Base-by-base conservation (phyloP, 2,888 invertebrate species). In the Machimus rusticus region DNA sequence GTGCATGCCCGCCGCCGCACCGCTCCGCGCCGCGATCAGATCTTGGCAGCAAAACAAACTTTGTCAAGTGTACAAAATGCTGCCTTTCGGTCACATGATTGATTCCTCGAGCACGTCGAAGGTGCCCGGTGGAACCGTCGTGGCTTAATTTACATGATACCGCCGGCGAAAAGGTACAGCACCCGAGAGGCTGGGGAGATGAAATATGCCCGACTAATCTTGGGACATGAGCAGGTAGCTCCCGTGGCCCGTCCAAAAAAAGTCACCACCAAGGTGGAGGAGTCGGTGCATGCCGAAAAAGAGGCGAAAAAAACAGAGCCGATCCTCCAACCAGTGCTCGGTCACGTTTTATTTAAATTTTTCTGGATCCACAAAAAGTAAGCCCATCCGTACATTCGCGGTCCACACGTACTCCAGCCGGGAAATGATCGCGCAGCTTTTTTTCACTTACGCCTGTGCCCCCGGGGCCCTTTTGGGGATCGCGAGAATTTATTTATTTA, bases 11-110 rank as follows among this genome's bases (percentile, higher is more conserved):
- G 51, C 6, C 16, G 57, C 57, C 86, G 57, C 57, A n/a, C n/a
- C n/a, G n/a, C n/a, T n/a, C n/a, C n/a, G n/a, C 16, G 57, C 57
- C 86, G 57, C 57, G 86, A 87, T 87, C 87, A 34, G 78, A 86
- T 87, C 86, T 86, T 39, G 74, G 76, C 74, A 86, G 86, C 55
- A 79, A 57, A 74, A 86, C 51, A 86, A 86, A 88, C 88, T 88
- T 86, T 88, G 88, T 88, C 88, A 88, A 88, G 88, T 88, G 88
- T 88, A 88, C 86, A 86, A 88, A 86, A 85, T 86, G 86, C 88
- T 86, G 86, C 88, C 85, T 86, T 88, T 88, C 88, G 88, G 88
- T 86, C 81, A 55, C 86, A 86, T 88, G 88, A 88, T 88, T 88
- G 88, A 88, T 88, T 88, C 81, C 76, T 57, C 81, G 86, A 88